phyloP scores from a whole-genome alignment of 1,140 invertebrate species.

The silkworm (Bombyx mori) region DNA sequence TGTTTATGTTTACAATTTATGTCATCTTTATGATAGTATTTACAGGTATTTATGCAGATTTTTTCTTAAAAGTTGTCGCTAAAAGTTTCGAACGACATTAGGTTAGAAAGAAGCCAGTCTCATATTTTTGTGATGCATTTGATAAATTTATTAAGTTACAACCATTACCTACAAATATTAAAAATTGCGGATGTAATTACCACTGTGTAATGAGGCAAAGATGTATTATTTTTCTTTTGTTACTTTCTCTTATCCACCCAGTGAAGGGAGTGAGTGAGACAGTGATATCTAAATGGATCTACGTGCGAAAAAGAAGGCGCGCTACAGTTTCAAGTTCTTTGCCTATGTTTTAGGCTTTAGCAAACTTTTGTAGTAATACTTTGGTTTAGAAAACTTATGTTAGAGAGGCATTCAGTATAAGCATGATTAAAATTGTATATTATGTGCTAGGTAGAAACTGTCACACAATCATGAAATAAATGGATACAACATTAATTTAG shows the following conservation, averaged over 20 bases:
- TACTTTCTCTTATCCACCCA: slow-evolving; percentile 65
- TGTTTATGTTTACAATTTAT: slow-evolving; percentile 60
- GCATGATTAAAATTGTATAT: no score
- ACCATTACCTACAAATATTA: slow-evolving; percentile 13
- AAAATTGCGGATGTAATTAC: slow-evolving; percentile 29
- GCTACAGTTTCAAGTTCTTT: slow-evolving; percentile 35
- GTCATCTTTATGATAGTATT: slow-evolving; percentile 14
- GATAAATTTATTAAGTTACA: slow-evolving; percentile 1
- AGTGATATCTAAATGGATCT: slow-evolving; percentile 18
- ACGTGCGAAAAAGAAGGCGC: slow-evolving; percentile 40
- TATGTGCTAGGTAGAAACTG: not conserved
- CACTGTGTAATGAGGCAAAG: slow-evolving; percentile 41
- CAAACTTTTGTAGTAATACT: slow-evolving; percentile 23
- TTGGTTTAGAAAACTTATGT: slow-evolving; percentile 9
- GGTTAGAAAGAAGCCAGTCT: slow-evolving; percentile 4
- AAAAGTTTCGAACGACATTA: not conserved
- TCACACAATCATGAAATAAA: not conserved
- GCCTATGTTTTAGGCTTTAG: slow-evolving; percentile 27
- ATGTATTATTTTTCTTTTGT: slow-evolving; percentile 63
- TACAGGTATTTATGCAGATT: no score
- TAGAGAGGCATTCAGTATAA: not conserved
- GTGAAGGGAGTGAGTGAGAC: slow-evolving; percentile 60
- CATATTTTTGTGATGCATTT: slow-evolving; percentile 6
- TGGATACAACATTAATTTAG: slow-evolving; percentile 3
- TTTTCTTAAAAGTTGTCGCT: no score